Base-by-base conservation (phyloP, 1,140 invertebrate genomes). In the Ganaspis sp. region DNA sequence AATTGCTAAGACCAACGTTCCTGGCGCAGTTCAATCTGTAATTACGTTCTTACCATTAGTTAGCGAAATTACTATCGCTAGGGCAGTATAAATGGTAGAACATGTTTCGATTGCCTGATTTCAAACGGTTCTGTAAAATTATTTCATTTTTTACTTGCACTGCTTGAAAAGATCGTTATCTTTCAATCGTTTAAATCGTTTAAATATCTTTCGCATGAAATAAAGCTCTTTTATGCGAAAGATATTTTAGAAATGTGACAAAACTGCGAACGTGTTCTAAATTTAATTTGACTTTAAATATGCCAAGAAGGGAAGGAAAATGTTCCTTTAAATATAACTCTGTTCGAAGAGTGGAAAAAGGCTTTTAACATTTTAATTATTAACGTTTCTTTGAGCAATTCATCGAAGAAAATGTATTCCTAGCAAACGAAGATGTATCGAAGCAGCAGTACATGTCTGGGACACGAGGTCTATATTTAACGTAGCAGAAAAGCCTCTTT, bases 21-120 rank as follows among this genome's bases (percentile, higher is more conserved):
- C 78, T 80, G 78, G 80, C 80, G 80, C 76, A 78, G 75, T 74
- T 78, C 75, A 81, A 82, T 81, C 81, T 79, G 82, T 84, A 84
- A 84, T 84, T 84, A 81, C 82, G 82, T 81, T 84, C 80, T 82
- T 81, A 78, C 78, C 53, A 54, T 54, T 54, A 49, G 45, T 4
- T 23, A 54, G 53, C 19, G 11, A 23, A 54, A 54, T 54, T 54
- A 54, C 53, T 54, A 23, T 54, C 9, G 11, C 8, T 1, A 9
- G 53, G n/a, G 9, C 49, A 49, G 12, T 49, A 1, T 49, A 49
- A 49, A 49, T 1, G 42, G 42, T 49, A 2, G 45, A n/a, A 17
- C n/a, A 49, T 49, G n/a, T 49, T 49, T n/a, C n/a, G 15, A 17
- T 17, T 49, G 4, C 15, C 2, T 19, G 45, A 17, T 8, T 2